Evolutionary conservation across 1,140 invertebrate genomes (phyloP).

Genomic region (Wasmannia auropunctata): DNA sequence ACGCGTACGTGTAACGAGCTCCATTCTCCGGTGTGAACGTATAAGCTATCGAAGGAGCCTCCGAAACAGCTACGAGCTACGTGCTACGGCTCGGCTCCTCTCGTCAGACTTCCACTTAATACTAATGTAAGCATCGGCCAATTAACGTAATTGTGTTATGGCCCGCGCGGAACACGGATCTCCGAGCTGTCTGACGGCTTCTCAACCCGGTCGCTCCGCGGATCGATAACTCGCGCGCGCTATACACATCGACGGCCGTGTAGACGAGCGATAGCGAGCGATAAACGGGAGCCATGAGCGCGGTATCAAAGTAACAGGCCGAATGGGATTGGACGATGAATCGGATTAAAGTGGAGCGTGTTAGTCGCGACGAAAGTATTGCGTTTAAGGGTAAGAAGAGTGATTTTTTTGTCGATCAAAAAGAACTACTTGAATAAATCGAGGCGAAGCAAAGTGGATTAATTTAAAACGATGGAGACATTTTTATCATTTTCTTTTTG

Average conservation of each 20-base stretch:
- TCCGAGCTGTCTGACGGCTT: constrained; percentile 34
- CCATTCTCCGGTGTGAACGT: constrained; percentile 16
- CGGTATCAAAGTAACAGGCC: constrained; percentile 20
- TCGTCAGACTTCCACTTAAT: constrained; percentile 70
- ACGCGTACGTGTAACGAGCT: not conserved
- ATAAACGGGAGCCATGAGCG: constrained; percentile 1
- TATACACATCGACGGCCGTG: constrained; percentile 3
- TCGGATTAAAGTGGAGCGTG: not conserved
- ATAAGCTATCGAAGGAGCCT: constrained; percentile 47
- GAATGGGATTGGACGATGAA: constrained; percentile 18
- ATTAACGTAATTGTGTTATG: constrained; percentile 75
- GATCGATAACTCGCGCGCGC: constrained; percentile 62
- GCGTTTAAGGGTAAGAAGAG: not conserved
- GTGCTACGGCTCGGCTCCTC: constrained; percentile 20
- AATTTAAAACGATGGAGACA: not conserved
- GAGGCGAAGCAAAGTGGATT: not conserved
- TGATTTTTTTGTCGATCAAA: not conserved
- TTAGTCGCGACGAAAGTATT: not conserved
- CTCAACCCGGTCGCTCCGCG: constrained; percentile 38
- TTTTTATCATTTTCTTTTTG: not conserved
- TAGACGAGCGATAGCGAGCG: constrained; percentile 37
- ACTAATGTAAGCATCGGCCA: constrained; percentile 74
- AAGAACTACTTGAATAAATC: constrained; percentile 15
- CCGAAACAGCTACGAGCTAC: constrained; percentile 32
- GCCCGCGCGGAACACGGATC: constrained; percentile 42